Conservation (phyloP, 1,140 invertebrate genomes). For the Musca vetustissima region DNA sequence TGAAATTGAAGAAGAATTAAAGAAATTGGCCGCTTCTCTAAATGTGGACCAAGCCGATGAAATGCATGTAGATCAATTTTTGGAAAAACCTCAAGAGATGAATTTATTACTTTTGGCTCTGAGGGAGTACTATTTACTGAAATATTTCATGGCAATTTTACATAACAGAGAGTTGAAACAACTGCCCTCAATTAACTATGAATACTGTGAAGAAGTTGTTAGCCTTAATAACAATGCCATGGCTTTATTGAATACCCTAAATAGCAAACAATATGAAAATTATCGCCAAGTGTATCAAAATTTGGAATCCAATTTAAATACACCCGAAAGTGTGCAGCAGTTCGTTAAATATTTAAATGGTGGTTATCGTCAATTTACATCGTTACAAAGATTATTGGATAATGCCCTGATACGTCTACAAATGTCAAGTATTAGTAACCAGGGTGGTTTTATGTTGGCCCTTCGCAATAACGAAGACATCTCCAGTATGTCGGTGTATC, state of each 20-base stretch:
- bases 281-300: constrained; percentile 29
- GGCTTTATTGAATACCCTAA: constrained; percentile 36
- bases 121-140: constrained; percentile 28
- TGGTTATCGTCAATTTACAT: constrained; percentile 40
- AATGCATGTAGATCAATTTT: background rate
- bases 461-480: constrained; percentile 31
- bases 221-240: constrained; percentile 35
- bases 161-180: background rate
- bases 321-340: constrained; percentile 18
- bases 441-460: constrained; percentile 32
- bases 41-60: background rate
- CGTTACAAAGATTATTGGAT: constrained; percentile 35
- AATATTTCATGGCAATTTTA: background rate
- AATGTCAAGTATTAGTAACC: constrained; percentile 39
- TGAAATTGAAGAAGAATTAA: background rate
- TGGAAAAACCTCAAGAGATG: constrained; percentile 1
- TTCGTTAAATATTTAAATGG: constrained; percentile 33
- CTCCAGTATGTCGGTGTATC: constrained; percentile 36
- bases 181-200: constrained; percentile 4
- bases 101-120: constrained; percentile 18
- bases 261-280: constrained; percentile 17
- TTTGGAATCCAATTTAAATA: constrained; percentile 17
- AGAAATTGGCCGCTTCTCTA: background rate
- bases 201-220: constrained; percentile 39
- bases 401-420: constrained; percentile 36